Base-by-base conservation (phyloP, 2,113 vertebrate species). In the Semicossyphus pulcher region DNA sequence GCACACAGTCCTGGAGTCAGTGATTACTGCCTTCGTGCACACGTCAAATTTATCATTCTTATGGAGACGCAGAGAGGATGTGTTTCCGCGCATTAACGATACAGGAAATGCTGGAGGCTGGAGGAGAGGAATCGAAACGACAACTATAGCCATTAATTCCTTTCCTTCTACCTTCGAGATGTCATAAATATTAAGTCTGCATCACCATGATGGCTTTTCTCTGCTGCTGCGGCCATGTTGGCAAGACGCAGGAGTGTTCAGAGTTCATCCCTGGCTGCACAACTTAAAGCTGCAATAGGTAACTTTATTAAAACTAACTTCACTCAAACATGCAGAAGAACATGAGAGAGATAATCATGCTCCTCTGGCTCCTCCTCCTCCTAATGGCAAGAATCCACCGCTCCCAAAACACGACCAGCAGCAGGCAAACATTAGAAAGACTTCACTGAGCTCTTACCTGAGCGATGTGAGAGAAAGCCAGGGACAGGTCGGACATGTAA, bases 21-120 rank as follows among this genome's bases (percentile, higher is more conserved):
- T 80, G 86, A 90, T 90, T 86, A 84, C 72, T 68, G 76, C 73
- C 75, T 48, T 44, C 9, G 72, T 23, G 81, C 71, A 37, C 63
- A 41, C 66, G 81, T 72, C 75, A 72, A 64, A 87, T 86, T 65
- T 32, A 87, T 86, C 85, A 86, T 77, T 86, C 74, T 65, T 47
- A 41, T 48, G 8, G 49, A 64, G 54, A 64, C 45, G 72, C 74
- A 12, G 39, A 61, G 42, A 61, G 73, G 44, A 78, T 34, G 42
- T 23, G 54, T 72, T 80, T 72, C 65, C 32, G 36, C 59, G 14
- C 12, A 64, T 9, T 8, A 54, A 23, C 45, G 18, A 28, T 31
- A 44, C 26, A 51, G 53, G 16, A 67, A 74, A 81, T 49, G 58
- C 71, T 32, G 10, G 26, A 34, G 67, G 70, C 31, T 56, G 66